Percentiles rank a stretch among this genome's conserved stretches.
Evolutionary conservation across 2,888 invertebrate species (phyloP).

Genomic region (Drosophila mulleri): DNA sequence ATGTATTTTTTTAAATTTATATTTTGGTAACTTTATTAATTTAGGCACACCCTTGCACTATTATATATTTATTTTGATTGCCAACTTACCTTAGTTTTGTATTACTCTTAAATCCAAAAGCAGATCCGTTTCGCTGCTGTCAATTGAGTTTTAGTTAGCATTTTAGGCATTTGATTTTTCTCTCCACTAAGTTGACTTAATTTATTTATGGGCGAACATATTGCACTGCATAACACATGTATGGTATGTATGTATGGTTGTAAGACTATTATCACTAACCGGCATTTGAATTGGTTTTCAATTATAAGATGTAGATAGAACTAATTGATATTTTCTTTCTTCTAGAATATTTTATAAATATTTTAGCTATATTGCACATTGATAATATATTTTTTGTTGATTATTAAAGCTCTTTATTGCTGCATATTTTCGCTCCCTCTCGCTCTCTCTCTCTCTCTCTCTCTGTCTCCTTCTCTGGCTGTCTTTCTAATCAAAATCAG

Average conservation of each 20-base stretch:
- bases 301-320: constrained; percentile 15
- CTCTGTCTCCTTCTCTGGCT: background rate
- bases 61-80: background rate
- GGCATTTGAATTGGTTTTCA: constrained; percentile 45
- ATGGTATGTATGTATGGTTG: background rate
- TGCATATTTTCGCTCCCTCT: constrained; percentile 33
- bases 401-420: constrained; percentile 63
- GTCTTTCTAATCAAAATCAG: constrained; percentile 50
- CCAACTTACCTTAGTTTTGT: constrained; percentile 30
- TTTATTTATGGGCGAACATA: constrained; percentile 25
- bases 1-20: too few relatives aligned
- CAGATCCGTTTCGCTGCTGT: constrained; percentile 23
- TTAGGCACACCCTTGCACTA: background rate
- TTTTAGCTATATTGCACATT: constrained; percentile 71
- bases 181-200: constrained; percentile 32
- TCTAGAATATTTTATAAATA: constrained; percentile 61
- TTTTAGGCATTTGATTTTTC: constrained; percentile 35
- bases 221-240: constrained; percentile 40
- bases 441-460: constrained; percentile 9
- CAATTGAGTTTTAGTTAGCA: constrained; percentile 40
- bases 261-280: constrained; percentile 54
- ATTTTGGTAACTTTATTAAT: background rate
- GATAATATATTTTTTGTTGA: constrained; percentile 43
- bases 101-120: constrained; percentile 18
- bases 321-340: constrained; percentile 33